Conservation (phyloP, 2,888 invertebrate species). For the Axea sp. region DNA sequence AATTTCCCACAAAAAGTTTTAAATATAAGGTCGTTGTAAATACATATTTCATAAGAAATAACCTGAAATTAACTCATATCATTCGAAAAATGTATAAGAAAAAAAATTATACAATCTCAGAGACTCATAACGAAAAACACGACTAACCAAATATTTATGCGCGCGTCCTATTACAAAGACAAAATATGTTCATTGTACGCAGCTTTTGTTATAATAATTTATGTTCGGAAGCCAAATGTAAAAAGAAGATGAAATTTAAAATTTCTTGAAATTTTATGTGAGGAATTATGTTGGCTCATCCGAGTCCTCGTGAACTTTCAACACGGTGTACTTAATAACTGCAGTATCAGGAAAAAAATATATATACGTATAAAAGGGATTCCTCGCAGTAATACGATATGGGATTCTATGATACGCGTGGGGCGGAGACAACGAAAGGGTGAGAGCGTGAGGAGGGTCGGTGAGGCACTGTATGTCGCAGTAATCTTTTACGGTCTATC, state of each 20-base stretch:
- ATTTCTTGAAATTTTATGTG: slow-evolving; percentile 56
- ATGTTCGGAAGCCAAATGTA: slow-evolving; percentile 28
- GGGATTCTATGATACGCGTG: slow-evolving; percentile 70
- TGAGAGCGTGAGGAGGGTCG: slow-evolving; percentile 45
- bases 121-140: slow-evolving; percentile 21
- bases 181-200: slow-evolving; percentile 27
- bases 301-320: slow-evolving; percentile 65
- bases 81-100: slow-evolving; percentile 32
- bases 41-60: background rate
- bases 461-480: slow-evolving; percentile 69
- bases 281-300: slow-evolving; percentile 57
- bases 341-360: slow-evolving; percentile 65
- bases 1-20: too few species aligned
- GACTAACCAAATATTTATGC: slow-evolving; percentile 45
- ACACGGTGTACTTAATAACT: slow-evolving; percentile 73
- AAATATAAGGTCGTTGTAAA: too few species aligned
- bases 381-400: slow-evolving; percentile 74
- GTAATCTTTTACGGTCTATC: slow-evolving; percentile 75
- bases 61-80: slow-evolving; percentile 17
- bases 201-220: slow-evolving; percentile 45
- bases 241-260: slow-evolving; percentile 48
- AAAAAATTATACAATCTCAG: slow-evolving; percentile 15
- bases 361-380: slow-evolving; percentile 68
- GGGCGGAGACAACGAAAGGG: slow-evolving; percentile 64
- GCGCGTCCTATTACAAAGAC: slow-evolving; percentile 37